phyloP scores from a whole-genome alignment of 2,888 invertebrate genomes.

The Agrenia bidenticulata region DNA sequence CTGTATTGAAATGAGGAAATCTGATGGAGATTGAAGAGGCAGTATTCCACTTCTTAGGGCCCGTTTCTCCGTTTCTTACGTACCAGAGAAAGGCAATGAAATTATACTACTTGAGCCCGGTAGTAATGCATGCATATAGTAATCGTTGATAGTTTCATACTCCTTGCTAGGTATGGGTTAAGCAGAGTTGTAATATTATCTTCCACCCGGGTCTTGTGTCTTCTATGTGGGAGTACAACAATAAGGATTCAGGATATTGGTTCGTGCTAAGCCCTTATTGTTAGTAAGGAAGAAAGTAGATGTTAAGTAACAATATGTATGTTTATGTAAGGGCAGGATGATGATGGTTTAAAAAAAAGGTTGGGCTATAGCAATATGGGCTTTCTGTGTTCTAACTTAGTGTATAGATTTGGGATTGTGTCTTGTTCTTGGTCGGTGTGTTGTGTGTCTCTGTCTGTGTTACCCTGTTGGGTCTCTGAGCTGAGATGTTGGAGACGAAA shows the following conservation, averaged over 20 bases:
- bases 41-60: neutral
- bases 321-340: slow-evolving; percentile 8
- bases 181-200: too few relatives aligned
- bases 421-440: neutral
- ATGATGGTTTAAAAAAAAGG: slow-evolving; percentile 9
- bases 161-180: too few relatives aligned
- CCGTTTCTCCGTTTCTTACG: neutral
- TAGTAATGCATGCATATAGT: too few relatives aligned
- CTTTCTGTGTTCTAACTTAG: too few relatives aligned
- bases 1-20: slow-evolving; percentile 43
- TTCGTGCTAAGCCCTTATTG: neutral
- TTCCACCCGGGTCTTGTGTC: too few relatives aligned
- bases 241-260: slow-evolving; percentile 11
- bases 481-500: slow-evolving; percentile 29
- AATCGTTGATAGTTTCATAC: too few relatives aligned
- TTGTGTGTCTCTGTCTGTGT: too few relatives aligned
- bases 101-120: too few relatives aligned
- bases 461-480: neutral
- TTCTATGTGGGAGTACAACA: neutral
- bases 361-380: too few relatives aligned
- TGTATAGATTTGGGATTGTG: too few relatives aligned
- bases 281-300: slow-evolving; percentile 1
- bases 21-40: slow-evolving; percentile 44
- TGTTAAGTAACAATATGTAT: slow-evolving; percentile 12
- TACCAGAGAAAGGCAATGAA: neutral